Evolutionary conservation across 2,797 vertebrate genomes (phyloP).

Genomic region (Dendrocincla fuliginosa): DNA sequence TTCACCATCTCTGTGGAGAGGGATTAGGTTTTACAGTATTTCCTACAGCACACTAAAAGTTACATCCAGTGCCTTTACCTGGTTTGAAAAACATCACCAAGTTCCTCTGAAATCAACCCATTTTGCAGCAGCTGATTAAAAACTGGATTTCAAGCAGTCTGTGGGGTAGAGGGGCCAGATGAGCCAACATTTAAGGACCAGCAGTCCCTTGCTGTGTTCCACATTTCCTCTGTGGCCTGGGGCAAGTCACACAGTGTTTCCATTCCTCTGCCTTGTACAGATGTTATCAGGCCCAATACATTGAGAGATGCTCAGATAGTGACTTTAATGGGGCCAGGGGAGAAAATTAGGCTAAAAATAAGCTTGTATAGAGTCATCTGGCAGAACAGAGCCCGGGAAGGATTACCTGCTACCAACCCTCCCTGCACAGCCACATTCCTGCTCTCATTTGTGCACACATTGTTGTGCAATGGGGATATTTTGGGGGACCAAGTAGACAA

Average conservation of each 20-base stretch:
- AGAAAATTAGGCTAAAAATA: constrained; percentile 1
- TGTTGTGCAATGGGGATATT: not conserved
- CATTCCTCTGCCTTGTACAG: not conserved
- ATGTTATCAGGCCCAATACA: constrained; percentile 20
- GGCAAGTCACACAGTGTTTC: not conserved
- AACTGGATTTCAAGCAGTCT: not conserved
- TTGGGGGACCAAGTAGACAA: not conserved
- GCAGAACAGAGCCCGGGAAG: not conserved
- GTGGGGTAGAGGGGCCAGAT: not conserved
- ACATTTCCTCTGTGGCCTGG: not conserved
- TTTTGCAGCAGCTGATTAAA: not conserved
- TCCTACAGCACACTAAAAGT: not conserved
- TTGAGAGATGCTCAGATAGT: not conserved
- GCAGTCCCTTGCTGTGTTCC: not conserved
- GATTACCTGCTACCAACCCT: not conserved
- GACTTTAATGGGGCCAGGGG: not conserved
- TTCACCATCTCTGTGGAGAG: too few species aligned
- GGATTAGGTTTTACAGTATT: not conserved
- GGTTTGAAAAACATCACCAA: not conserved
- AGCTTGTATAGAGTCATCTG: not conserved
- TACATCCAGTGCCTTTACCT: not conserved
- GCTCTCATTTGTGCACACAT: not conserved
- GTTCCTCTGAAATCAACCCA: not conserved
- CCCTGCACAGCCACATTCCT: constrained; percentile 13
- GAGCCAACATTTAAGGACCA: not conserved